Conservation (phyloP, 2,113 vertebrate species). For the Sciurus niger region DNA sequence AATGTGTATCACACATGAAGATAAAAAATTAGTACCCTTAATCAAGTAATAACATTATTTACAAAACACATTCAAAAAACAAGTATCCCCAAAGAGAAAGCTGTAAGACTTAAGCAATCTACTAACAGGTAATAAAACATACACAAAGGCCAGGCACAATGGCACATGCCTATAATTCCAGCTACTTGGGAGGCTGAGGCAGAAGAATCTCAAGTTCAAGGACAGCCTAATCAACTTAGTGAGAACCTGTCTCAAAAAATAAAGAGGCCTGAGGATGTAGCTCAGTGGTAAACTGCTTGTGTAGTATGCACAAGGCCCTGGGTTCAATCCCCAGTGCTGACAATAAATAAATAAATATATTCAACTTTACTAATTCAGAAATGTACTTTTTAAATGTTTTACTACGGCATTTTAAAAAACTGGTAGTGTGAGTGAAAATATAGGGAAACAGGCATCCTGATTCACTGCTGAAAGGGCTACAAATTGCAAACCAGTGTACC, state of each 20-base stretch:
- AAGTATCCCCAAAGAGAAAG: constrained; percentile 29
- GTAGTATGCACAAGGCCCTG: no score
- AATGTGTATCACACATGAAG: neutral
- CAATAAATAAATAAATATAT: neutral
- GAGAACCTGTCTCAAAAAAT: no score
- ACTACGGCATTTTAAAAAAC: neutral
- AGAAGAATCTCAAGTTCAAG: no score
- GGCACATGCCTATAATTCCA: no score
- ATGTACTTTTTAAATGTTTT: constrained; percentile 34
- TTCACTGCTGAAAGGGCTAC: neutral
- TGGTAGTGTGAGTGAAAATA: neutral
- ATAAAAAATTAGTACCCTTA: constrained; percentile 36
- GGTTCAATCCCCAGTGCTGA: no score
- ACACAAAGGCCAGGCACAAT: neutral
- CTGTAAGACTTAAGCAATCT: neutral
- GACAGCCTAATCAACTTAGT: no score
- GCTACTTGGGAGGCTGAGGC: no score
- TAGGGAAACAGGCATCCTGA: neutral
- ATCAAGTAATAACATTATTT: constrained; percentile 37
- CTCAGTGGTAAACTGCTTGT: no score
- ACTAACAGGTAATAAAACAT: constrained; percentile 40
- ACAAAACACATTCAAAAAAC: neutral
- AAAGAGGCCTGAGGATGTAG: no score
- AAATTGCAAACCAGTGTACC: neutral
- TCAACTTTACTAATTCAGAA: constrained; percentile 14